Base-by-base conservation (phyloP, 2,888 invertebrate species). In the Rhagophthalmus giganteus region DNA sequence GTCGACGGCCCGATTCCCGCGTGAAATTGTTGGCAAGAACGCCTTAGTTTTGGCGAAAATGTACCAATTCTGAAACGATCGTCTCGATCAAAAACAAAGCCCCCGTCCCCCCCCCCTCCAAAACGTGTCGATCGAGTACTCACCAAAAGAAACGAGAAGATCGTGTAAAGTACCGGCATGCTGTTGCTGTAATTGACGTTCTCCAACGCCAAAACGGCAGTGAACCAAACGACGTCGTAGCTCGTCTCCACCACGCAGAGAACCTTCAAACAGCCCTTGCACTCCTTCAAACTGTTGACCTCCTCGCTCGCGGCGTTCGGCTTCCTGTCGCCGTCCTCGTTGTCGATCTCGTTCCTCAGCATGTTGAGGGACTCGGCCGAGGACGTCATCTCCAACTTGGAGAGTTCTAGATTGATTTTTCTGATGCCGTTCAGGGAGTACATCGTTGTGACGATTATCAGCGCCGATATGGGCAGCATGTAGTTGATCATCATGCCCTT, bases 401-500 rank as follows among this genome's bases (percentile, higher is more conserved):
- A 68, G n/a, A 75, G 58, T 59, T 75, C 74, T 58, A 73, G 62
- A 60, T 75, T 75, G 39, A 75, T 72, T 63, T 72, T 74, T 25
- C 74, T 60, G 45, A 75, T 74, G 5, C 83, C 81, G 39, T 81
- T 74, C 55, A 84, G 77, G n/a, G 83, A 78, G 5, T 81, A 79
- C 1, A 78, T 74, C 0, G 82, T 82, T 57, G 84, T 85, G 52
- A 83, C 79, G 33, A 86, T 72, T 37, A 88, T 86, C 16, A 87
- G 73, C 12, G 82, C 73, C 67, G 84, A 85, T 1, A 85, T 82
- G 7, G 88, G 88, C 10, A 85, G 78, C 81, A 88, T 86, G 69
- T 86, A 88, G 30, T 87, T 86, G 67, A 87, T 77, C 8, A 87
- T 81, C 86, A 88, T 87, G 2, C 87, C 87, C 64, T 84, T 82